A percentile compares a stretch with the other conserved stretches of the same genome.
Conservation (phyloP, 2,888 invertebrate species). For the Eupithecia pulchellata region DNA sequence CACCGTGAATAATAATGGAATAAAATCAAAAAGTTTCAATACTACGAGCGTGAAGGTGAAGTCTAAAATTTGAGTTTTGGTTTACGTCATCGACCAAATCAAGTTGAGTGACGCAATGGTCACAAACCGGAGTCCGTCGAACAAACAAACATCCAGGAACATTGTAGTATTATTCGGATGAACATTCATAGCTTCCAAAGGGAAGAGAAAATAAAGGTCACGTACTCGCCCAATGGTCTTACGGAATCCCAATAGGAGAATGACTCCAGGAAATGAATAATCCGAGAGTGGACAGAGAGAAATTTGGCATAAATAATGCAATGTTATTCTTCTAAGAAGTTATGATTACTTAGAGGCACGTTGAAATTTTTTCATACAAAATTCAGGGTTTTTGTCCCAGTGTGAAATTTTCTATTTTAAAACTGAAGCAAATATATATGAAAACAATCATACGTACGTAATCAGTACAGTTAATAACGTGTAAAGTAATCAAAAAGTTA, state of each 20-base stretch:
- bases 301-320: slow-evolving; percentile 6
- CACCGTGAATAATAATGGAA: neutral
- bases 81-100: slow-evolving; percentile 9
- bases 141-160: slow-evolving; percentile 8
- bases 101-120: slow-evolving; percentile 1
- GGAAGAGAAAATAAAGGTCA: slow-evolving; percentile 63
- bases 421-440: too few relatives aligned
- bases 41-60: neutral
- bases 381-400: too few relatives aligned
- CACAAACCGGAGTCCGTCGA: neutral
- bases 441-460: too few relatives aligned
- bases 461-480: neutral
- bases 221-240: slow-evolving; percentile 66
- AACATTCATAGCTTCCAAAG: slow-evolving; percentile 40
- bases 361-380: too few relatives aligned
- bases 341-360: too few relatives aligned
- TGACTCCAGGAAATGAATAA: slow-evolving; percentile 57
- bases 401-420: too few relatives aligned
- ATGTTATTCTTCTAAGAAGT: neutral
- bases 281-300: slow-evolving; percentile 54
- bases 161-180: slow-evolving; percentile 2
- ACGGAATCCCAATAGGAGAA: slow-evolving; percentile 46
- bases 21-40: neutral
- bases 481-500: neutral
- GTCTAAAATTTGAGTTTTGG: neutral